Conservation (phyloP, 2,113 vertebrate genomes). For the Gobius niger region DNA sequence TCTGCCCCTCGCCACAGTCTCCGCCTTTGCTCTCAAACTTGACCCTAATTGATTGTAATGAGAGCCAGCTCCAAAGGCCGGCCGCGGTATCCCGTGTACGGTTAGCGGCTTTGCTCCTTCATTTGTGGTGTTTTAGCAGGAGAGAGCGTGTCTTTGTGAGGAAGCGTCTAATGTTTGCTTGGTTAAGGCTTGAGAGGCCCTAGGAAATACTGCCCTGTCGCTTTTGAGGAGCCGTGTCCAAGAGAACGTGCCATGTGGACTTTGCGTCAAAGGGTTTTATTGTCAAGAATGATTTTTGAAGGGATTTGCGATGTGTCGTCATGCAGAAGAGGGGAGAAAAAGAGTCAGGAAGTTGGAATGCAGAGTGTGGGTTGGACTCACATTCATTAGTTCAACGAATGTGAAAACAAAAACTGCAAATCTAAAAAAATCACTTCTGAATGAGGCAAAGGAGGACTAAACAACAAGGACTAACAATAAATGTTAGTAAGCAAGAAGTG, state of each 20-base stretch:
- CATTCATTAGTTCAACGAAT: no score
- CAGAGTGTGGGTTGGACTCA: no score
- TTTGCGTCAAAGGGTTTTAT: neutral
- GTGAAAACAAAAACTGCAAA: no score
- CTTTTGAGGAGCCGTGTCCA: constrained; percentile 27
- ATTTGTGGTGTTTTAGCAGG: constrained; percentile 26
- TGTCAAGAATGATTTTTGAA: neutral
- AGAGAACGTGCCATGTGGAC: constrained; percentile 4
- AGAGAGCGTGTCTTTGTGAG: constrained; percentile 24
- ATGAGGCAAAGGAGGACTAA: no score
- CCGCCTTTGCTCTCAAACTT: constrained; percentile 53
- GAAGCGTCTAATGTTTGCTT: constrained; percentile 33
- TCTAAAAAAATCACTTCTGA: no score
- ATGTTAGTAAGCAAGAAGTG: no score
- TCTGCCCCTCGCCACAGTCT: neutral
- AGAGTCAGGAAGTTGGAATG: neutral
- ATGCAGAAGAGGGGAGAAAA: neutral
- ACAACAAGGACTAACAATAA: no score
- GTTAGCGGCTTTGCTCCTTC: constrained; percentile 44
- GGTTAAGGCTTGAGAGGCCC: constrained; percentile 33
- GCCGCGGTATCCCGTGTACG: constrained; percentile 36
- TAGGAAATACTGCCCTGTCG: constrained; percentile 27
- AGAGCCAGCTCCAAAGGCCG: constrained; percentile 54
- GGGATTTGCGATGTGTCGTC: neutral
- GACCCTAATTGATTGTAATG: constrained; percentile 76